Percentiles rank a stretch among this genome's conserved stretches.
These are phyloP conservation scores for Rotaria sp. DNA, from an alignment of 2,888 invertebrate species.

Conservation along the genomic window DNA sequence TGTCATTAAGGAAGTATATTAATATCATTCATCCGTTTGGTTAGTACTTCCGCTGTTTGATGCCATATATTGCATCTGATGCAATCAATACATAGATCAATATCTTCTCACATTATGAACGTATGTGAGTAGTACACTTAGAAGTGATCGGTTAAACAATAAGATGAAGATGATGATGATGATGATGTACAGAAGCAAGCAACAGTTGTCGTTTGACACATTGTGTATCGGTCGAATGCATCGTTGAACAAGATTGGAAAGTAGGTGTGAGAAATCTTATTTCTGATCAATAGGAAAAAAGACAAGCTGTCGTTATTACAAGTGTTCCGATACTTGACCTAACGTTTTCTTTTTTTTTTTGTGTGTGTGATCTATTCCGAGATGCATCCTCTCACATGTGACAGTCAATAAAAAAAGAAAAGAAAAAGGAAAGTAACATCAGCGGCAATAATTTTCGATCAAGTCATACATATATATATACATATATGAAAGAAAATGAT, in stretches of 20 bases:
- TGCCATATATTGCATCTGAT: constrained; percentile 15
- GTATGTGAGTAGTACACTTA: not conserved
- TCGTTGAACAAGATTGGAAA: constrained; percentile 19
- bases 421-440: not conserved
- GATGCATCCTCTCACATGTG: constrained; percentile 10
- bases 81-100: constrained; percentile 13
- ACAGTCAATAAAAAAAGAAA: not conserved
- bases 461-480: not conserved
- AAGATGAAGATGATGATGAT: not conserved
- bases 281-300: not conserved
- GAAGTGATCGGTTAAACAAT: not conserved
- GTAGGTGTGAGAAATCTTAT: constrained; percentile 7
- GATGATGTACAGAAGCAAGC: constrained; percentile 5
- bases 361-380: not conserved
- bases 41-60: not conserved
- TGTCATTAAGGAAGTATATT: not conserved
- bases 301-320: not conserved
- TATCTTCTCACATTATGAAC: not conserved
- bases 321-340: not conserved
- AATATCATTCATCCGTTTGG: not conserved
- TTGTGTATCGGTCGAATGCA: not conserved
- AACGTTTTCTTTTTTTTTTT: not conserved
- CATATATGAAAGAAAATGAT: not conserved
- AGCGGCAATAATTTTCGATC: not conserved
- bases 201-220: constrained; percentile 24